These are phyloP conservation scores for Cyanistes caeruleus DNA, from an alignment of 2,113 vertebrate genomes.

Conservation along the genomic window DNA sequence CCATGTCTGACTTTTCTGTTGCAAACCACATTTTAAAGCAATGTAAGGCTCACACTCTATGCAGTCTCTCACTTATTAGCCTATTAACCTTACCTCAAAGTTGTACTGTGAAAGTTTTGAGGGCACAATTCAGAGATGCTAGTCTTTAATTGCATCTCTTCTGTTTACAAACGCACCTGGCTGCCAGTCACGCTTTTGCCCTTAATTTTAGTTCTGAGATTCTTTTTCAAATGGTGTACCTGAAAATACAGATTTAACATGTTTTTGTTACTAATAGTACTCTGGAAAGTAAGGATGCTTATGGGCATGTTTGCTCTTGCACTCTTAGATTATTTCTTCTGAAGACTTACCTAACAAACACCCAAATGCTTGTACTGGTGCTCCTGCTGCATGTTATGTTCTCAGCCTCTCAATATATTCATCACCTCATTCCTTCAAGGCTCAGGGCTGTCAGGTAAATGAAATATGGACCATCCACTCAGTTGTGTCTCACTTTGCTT, in stretches of 20 bases:
- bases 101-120: neutral
- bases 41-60: neutral
- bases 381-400: neutral
- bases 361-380: neutral
- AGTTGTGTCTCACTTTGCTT: neutral
- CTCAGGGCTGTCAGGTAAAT: neutral
- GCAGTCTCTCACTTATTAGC: neutral
- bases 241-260: neutral
- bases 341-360: neutral
- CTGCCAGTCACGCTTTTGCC: neutral
- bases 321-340: neutral
- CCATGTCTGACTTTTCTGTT: neutral
- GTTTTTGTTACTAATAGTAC: neutral
- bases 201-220: neutral
- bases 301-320: neutral
- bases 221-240: neutral
- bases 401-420: neutral
- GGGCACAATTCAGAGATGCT: neutral
- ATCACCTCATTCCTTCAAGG: neutral
- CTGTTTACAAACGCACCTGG: neutral
- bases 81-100: neutral
- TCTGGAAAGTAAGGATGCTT: neutral
- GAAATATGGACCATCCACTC: neutral
- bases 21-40: neutral
- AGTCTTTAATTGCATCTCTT: neutral